These are phyloP conservation scores for Chelmon rostratus DNA, from an alignment of 2,797 vertebrate species.

Conservation along the genomic window DNA sequence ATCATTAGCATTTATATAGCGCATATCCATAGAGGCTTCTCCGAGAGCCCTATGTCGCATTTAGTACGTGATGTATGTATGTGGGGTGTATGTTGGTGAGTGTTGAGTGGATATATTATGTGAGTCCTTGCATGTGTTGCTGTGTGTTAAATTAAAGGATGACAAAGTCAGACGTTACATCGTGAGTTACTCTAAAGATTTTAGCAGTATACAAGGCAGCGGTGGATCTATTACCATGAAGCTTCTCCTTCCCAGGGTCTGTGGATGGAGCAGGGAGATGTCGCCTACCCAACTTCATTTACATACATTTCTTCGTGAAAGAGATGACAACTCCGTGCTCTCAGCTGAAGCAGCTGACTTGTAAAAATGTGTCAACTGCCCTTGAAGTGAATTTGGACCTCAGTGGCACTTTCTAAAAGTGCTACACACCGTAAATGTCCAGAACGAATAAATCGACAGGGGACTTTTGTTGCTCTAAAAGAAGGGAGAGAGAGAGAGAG, in stretches of 20 bases:
- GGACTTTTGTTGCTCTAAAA: constrained; percentile 11
- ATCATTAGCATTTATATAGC: constrained; percentile 73
- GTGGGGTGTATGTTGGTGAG: constrained; percentile 1
- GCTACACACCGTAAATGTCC: constrained; percentile 8
- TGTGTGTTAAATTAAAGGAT: constrained; percentile 57
- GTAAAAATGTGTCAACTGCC: constrained; percentile 36
- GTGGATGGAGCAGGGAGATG: constrained; percentile 9
- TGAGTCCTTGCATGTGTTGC: constrained; percentile 24
- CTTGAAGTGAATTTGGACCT: constrained; percentile 34
- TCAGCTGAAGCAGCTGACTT: constrained; percentile 6
- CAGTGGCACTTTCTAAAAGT: constrained; percentile 12
- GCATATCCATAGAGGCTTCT: constrained; percentile 40
- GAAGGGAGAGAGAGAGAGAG: neutral
- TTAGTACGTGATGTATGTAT: constrained; percentile 61
- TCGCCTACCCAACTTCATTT: too few species aligned
- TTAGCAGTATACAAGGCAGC: constrained; percentile 24
- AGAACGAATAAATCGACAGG: constrained; percentile 1
- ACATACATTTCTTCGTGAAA: constrained; percentile 20
- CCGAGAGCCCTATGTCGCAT: constrained; percentile 33
- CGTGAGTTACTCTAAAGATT: constrained; percentile 43
- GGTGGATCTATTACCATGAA: constrained; percentile 48
- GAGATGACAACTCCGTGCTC: constrained; percentile 19
- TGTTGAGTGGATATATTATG: constrained; percentile 52
- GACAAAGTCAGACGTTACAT: constrained; percentile 44
- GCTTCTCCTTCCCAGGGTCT: constrained; percentile 10